phyloP scores from a whole-genome alignment of 2,797 vertebrate genomes.

The Artibeus lituratus region DNA sequence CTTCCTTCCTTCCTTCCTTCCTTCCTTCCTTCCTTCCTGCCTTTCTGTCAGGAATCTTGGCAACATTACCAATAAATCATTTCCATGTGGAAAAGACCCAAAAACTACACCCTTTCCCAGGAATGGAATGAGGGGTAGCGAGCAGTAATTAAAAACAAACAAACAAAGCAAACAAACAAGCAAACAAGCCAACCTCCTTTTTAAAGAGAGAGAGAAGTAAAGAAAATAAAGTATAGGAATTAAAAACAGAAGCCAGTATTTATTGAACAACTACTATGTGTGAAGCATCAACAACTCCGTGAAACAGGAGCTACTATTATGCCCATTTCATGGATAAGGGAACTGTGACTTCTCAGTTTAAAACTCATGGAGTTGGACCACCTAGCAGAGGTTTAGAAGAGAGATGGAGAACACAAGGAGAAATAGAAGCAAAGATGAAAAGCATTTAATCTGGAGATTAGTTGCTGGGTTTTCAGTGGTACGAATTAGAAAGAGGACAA shows the following conservation, averaged over 20 bases:
- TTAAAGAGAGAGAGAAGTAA: background rate
- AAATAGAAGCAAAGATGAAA: background rate
- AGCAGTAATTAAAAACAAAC: background rate
- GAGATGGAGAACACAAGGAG: background rate
- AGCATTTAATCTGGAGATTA: background rate
- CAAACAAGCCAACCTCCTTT: background rate
- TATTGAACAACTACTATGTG: background rate
- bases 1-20: background rate
- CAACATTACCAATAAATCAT: background rate
- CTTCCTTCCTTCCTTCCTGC: accelerated
- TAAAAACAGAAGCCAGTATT: background rate
- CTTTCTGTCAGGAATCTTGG: background rate
- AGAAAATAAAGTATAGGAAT: background rate
- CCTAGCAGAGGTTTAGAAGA: background rate
- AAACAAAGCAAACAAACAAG: background rate
- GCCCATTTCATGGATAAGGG: background rate
- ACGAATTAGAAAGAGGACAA: background rate
- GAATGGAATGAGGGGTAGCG: background rate
- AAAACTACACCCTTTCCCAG: background rate
- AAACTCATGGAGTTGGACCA: background rate
- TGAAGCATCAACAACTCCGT: background rate
- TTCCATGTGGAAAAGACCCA: background rate
- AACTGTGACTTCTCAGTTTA: background rate
- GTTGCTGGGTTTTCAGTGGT: background rate
- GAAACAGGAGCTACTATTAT: background rate